These are phyloP conservation scores for Antheraea mylitta DNA, from an alignment of 1,140 invertebrate species.

Conservation along the genomic window DNA sequence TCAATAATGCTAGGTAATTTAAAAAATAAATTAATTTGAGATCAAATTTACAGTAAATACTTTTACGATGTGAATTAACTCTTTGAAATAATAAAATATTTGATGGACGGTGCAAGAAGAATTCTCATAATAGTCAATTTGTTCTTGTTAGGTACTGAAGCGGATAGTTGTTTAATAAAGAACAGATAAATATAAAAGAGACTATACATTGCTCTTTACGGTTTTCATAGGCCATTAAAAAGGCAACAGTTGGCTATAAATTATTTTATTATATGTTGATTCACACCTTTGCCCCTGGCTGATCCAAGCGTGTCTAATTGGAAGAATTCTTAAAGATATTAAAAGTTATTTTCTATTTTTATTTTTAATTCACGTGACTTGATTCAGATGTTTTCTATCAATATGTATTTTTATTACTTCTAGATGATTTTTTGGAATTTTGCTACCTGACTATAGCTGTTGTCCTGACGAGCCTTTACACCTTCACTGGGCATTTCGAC, in stretches of 20 bases:
- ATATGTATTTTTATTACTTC: too few relatives aligned
- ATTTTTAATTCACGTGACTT: too few relatives aligned
- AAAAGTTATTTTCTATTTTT: too few relatives aligned
- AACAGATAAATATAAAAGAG: slow-evolving; percentile 2
- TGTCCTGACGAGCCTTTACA: too few relatives aligned
- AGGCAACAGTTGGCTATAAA: slow-evolving; percentile 61
- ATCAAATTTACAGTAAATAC: too few relatives aligned
- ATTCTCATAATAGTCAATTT: not conserved
- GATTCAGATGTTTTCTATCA: too few relatives aligned
- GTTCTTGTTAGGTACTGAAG: slow-evolving; percentile 1
- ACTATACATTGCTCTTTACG: not conserved
- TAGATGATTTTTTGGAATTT: too few relatives aligned
- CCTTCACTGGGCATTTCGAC: too few relatives aligned
- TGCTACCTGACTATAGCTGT: too few relatives aligned
- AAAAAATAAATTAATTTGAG: too few relatives aligned
- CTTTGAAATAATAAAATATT: not conserved
- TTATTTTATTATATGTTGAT: slow-evolving; percentile 73
- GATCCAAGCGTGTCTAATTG: slow-evolving; percentile 46
- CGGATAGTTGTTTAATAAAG: not conserved
- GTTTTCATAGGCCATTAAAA: slow-evolving; percentile 57
- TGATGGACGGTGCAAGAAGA: not conserved
- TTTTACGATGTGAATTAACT: too few relatives aligned
- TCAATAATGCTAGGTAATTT: too few relatives aligned
- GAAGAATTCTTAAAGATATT: not conserved
- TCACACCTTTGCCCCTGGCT: slow-evolving; percentile 58